phyloP scores from a whole-genome alignment of 2,797 vertebrate species.

The Hydrophis major region DNA sequence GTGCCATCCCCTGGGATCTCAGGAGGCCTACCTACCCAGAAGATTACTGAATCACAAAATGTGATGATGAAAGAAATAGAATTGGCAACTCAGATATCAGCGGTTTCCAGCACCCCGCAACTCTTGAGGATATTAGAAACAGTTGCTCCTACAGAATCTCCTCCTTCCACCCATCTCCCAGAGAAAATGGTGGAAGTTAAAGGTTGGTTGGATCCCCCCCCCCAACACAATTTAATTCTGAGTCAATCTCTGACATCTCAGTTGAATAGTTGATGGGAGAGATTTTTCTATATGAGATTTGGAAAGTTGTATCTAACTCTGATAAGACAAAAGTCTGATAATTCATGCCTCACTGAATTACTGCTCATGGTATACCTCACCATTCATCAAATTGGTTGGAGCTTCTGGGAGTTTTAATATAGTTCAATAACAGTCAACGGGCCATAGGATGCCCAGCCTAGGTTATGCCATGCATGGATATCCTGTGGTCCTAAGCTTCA shows the following conservation, averaged over 20 bases:
- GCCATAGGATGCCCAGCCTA: background rate
- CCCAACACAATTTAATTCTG: background rate
- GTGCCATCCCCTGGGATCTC: slow-evolving; percentile 27
- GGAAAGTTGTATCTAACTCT: background rate
- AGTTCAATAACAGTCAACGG: background rate
- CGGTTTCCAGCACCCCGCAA: slow-evolving; percentile 36
- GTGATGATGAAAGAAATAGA: slow-evolving; percentile 31
- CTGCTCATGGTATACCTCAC: background rate
- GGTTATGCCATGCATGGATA: background rate
- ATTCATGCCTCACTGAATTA: background rate
- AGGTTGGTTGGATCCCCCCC: slow-evolving; percentile 50
- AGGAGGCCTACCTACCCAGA: slow-evolving; percentile 20
- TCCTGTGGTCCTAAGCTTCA: background rate
- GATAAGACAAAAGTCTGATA: background rate
- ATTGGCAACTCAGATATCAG: slow-evolving; percentile 11
- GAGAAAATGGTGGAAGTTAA: slow-evolving; percentile 19
- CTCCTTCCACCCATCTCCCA: background rate
- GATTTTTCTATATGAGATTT: background rate
- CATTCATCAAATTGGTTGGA: background rate
- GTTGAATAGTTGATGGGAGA: background rate
- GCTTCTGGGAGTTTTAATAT: background rate
- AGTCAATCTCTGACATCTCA: no score
- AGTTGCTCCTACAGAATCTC: slow-evolving; percentile 28
- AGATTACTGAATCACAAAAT: background rate
- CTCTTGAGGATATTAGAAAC: slow-evolving; percentile 21